Conservation (phyloP, 2,113 vertebrate genomes). For the Cariama cristata region DNA sequence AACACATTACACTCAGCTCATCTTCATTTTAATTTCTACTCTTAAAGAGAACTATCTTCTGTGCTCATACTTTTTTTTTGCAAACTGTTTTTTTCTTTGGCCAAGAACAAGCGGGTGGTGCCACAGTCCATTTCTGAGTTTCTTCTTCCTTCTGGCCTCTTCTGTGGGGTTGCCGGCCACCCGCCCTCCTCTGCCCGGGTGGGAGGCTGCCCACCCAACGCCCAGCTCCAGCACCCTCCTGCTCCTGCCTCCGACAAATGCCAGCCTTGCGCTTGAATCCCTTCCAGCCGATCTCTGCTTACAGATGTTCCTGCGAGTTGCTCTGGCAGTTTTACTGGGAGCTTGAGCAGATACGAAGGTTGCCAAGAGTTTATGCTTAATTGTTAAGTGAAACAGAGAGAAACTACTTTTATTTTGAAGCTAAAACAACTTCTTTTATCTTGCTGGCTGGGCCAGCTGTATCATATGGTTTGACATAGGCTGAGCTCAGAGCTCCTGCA, state of each 20-base stretch:
- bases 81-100: neutral
- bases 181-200: neutral
- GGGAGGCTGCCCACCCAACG: neutral
- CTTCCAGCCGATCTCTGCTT: slow-evolving; percentile 22
- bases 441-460: neutral
- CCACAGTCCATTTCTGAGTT: neutral
- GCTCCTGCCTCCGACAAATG: neutral
- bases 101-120: neutral
- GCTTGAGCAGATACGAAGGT: neutral
- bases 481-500: neutral
- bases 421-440: neutral
- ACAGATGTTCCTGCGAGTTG: slow-evolving; percentile 27
- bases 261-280: neutral
- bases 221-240: slow-evolving; percentile 2
- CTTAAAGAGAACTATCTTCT: neutral
- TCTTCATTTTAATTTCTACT: neutral
- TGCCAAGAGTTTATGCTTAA: slow-evolving; percentile 51
- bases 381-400: slow-evolving; percentile 34
- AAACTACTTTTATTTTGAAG: slow-evolving; percentile 58
- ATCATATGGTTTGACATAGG: neutral
- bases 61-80: neutral
- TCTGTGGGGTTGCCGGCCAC: neutral
- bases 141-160: slow-evolving; percentile 24
- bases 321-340: slow-evolving; percentile 34
- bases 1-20: neutral